Evolutionary conservation across 2,888 invertebrate species (phyloP), one percentile per base, ranked within the genome.

Genomic region (Cryptophagus acutangulus): DNA sequence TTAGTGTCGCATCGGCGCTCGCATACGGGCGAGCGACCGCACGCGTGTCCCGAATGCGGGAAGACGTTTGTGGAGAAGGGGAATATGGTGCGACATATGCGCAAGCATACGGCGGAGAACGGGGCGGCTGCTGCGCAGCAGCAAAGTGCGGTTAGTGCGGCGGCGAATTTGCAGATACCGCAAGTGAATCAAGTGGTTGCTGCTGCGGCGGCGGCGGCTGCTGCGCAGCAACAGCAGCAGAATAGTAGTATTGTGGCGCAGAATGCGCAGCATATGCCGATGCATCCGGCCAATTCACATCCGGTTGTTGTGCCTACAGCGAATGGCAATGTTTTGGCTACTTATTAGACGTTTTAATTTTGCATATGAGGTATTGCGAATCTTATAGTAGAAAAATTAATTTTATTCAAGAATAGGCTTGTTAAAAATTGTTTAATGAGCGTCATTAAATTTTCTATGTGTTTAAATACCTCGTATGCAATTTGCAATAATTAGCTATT

Each of bases 1-100:
- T 72, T 88, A 54, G 84, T 84, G 37, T 81, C 86, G n/a, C 88
- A 89, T 62, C 76, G 86, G 57, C 78, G 87, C 41, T 84, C 85
- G 38, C 89, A 89, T 67, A 78, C 82, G 18, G 81, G 79, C 50
- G 77, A 76, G 48, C 62, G 74, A 36, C 76, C 76, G 0, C 77
- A 78, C 61, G 76, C 76, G 36, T 84, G 83, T 62, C 79, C 79
- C 1, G 77, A 81, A 58, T 83, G 88, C 63, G 86, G 82, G 45
- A 83, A 82, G 65, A 80, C 79, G 14, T 88, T 87, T 64, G 87
- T 86, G 38, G 87, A 87, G 72, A 78, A 86, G 47, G 87, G 87
- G 12, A 87, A 87, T 62, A 76, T 87, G 71, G 65, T 82, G 58
- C 73, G 87, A 35, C 87, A 87, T 61, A 71, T 84, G 58, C 74